phyloP scores from a whole-genome alignment of 2,888 invertebrate species.

The Lottia gigantea region DNA sequence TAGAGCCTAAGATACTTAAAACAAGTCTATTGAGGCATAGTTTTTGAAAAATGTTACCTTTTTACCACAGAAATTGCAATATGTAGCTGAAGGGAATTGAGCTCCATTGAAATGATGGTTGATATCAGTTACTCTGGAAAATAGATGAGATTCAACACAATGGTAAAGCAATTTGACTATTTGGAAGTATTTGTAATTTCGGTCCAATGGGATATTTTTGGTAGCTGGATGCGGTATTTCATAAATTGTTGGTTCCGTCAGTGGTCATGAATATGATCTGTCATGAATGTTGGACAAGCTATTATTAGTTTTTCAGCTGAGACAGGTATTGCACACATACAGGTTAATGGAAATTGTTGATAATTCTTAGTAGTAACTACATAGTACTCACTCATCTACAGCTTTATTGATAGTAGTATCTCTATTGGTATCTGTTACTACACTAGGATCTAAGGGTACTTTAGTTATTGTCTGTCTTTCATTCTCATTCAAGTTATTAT shows the following conservation, averaged over 20 bases:
- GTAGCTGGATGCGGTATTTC: no score
- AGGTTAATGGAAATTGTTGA: no score
- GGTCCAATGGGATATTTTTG: no score
- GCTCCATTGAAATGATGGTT: slow-evolving; percentile 82
- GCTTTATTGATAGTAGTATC: no score
- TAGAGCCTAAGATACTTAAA: no score
- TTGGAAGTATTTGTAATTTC: no score
- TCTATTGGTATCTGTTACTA: not conserved
- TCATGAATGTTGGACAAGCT: no score
- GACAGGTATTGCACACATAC: no score
- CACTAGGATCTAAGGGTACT: slow-evolving; percentile 31
- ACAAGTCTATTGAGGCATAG: not conserved
- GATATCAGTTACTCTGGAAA: slow-evolving; percentile 44
- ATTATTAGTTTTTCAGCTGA: no score
- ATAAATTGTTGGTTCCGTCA: no score
- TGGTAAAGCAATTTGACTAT: no score
- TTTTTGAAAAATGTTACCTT: slow-evolving; percentile 74
- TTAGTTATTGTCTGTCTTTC: slow-evolving; percentile 39
- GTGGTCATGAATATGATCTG: no score
- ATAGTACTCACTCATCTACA: slow-evolving; percentile 17
- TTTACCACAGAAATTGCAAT: slow-evolving; percentile 93
- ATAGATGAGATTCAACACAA: not conserved
- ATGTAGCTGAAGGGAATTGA: slow-evolving; percentile 88
- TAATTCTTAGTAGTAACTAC: not conserved
- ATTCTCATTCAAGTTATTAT: slow-evolving; percentile 36